These are phyloP conservation scores for Cephus pygmeus DNA, from an alignment of 2,888 invertebrate species.

Conservation along the genomic window DNA sequence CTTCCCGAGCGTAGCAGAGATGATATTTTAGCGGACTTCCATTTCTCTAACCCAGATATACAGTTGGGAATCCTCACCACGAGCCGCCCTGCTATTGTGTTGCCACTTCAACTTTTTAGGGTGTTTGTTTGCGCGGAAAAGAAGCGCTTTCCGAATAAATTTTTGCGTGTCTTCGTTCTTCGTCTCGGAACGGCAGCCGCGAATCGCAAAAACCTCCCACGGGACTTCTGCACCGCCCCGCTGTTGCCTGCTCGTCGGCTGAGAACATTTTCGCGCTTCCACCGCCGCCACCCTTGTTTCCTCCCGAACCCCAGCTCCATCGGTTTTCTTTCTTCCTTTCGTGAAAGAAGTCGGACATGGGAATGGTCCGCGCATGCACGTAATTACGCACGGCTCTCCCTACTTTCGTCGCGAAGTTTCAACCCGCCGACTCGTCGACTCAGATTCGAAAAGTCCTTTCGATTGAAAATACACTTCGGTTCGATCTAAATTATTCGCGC, in stretches of 20 bases:
- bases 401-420: too few species aligned
- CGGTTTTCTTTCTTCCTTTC: too few species aligned
- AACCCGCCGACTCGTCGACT: background rate
- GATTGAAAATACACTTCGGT: constrained; percentile 51
- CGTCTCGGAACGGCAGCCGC: background rate
- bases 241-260: too few species aligned
- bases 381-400: too few species aligned
- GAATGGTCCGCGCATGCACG: too few species aligned
- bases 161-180: background rate
- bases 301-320: too few species aligned
- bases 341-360: too few species aligned
- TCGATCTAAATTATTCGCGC: constrained; percentile 46
- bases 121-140: constrained; percentile 4
- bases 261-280: too few species aligned
- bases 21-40: constrained; percentile 31
- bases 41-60: constrained; percentile 49
- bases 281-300: too few species aligned
- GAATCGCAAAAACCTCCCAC: background rate
- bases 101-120: background rate
- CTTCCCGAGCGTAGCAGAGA: constrained; percentile 10
- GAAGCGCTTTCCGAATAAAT: background rate
- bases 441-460: constrained; percentile 14
- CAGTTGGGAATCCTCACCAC: constrained; percentile 21
- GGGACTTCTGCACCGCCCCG: background rate
- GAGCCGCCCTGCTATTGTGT: too few species aligned